A percentile compares a stretch with the other conserved stretches of the same genome.
Conservation (phyloP, 1,140 invertebrate genomes). For the Choristoneura fumiferana region DNA sequence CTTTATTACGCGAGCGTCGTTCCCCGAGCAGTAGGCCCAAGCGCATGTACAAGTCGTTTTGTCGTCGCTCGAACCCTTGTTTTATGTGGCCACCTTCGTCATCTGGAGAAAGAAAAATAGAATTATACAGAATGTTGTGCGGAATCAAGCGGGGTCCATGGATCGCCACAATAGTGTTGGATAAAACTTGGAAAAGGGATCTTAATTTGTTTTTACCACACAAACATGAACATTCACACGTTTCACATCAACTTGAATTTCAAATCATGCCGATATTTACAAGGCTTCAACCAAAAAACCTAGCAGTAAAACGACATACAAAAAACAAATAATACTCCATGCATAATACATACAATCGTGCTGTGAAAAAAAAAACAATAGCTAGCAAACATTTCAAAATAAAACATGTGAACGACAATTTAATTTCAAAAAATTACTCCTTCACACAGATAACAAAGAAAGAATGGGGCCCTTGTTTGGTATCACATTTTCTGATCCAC, state of each 20-base stretch:
- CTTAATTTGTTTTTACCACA: too few species aligned
- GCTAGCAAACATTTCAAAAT: too few species aligned
- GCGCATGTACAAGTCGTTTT: slow-evolving; percentile 91
- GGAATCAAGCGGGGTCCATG: too few species aligned
- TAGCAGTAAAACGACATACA: neutral
- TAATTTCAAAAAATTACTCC: too few species aligned
- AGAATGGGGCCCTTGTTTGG: slow-evolving; percentile 1
- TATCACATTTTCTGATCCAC: slow-evolving; percentile 4
- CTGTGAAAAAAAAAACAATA: neutral
- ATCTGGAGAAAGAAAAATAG: slow-evolving; percentile 75
- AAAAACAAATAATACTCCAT: neutral
- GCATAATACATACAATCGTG: neutral
- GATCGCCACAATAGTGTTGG: too few species aligned
- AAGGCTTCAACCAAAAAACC: neutral
- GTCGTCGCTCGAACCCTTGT: slow-evolving; percentile 80
- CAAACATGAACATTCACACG: too few species aligned
- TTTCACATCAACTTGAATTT: too few species aligned
- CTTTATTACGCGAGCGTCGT: slow-evolving; percentile 75
- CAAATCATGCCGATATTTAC: slow-evolving; percentile 11
- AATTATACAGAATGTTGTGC: too few species aligned
- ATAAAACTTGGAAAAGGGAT: too few species aligned
- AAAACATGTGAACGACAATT: too few species aligned
- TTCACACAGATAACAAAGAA: too few species aligned
- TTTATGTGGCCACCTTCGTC: slow-evolving; percentile 85
- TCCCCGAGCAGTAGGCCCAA: slow-evolving; percentile 90